A percentile compares a stretch with the other conserved stretches of the same genome.
These are phyloP conservation scores for Hirundo rustica DNA, from an alignment of 2,797 vertebrate species.

Conservation along the genomic window DNA sequence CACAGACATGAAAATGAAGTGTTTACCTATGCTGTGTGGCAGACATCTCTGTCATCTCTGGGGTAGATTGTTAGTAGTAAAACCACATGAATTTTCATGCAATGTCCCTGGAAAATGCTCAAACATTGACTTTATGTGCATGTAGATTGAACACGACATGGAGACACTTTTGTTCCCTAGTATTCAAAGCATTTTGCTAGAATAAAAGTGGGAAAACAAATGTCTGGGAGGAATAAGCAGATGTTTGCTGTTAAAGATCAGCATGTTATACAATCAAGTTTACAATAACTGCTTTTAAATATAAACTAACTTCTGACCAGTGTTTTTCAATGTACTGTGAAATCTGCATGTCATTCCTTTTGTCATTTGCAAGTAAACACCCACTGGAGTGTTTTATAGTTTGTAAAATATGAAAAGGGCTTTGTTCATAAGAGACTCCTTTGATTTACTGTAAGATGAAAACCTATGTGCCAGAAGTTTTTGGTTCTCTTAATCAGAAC, in stretches of 20 bases:
- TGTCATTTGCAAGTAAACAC: conserved; percentile 63
- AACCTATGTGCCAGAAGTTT: conserved; percentile 23
- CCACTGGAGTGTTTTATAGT: conserved; percentile 30
- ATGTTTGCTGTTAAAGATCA: conserved; percentile 64
- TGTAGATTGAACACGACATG: not conserved
- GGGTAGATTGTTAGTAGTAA: not conserved
- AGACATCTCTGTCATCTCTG: not conserved
- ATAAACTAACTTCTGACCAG: conserved; percentile 44
- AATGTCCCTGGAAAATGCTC: not conserved
- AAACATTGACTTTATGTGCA: not conserved
- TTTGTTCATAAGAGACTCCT: conserved; percentile 30
- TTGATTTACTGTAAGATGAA: conserved; percentile 48
- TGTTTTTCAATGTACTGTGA: conserved; percentile 43
- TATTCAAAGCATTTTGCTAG: conserved; percentile 36
- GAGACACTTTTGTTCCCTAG: not conserved
- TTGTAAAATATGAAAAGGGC: conserved; percentile 22
- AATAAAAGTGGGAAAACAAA: conserved; percentile 46
- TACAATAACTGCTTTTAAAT: conserved; percentile 53
- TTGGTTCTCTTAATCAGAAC: conserved; percentile 25
- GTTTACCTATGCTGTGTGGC: not conserved
- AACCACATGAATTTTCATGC: not conserved
- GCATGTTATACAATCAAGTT: conserved; percentile 40
- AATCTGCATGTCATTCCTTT: conserved; percentile 26
- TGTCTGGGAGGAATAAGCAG: conserved; percentile 38
- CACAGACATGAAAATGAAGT: not conserved